A percentile compares a stretch with the other conserved stretches of the same genome.
phyloP scores from a whole-genome alignment of 2,113 vertebrate species.

The Crypturellus undulatus region DNA sequence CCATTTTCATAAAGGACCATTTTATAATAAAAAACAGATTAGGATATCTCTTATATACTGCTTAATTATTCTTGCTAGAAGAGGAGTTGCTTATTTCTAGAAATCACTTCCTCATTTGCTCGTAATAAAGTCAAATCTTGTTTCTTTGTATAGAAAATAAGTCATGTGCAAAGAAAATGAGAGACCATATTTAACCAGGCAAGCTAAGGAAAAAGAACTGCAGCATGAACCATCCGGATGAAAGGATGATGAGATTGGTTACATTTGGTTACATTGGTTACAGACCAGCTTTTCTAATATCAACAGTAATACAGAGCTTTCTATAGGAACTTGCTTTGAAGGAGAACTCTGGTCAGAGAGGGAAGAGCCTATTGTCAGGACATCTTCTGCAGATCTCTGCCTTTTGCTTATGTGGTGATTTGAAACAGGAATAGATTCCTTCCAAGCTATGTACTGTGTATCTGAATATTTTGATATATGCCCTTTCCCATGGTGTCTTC shows the following conservation, averaged over 20 bases:
- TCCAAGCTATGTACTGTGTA: not conserved
- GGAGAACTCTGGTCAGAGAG: not conserved
- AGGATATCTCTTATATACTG: not conserved
- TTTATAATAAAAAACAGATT: not conserved
- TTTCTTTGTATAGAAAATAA: not conserved
- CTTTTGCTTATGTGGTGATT: not conserved
- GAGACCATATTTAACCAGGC: not conserved
- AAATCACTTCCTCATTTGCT: not conserved
- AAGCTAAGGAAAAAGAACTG: not conserved
- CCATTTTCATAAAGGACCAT: not conserved
- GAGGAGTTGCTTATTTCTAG: not conserved
- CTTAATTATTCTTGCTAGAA: not conserved
- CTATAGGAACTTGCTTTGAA: not conserved
- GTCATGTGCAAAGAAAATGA: fast-evolving
- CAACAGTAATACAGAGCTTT: not conserved
- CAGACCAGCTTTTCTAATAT: not conserved
- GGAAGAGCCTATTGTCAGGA: not conserved
- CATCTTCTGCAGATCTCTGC: not conserved
- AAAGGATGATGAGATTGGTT: not conserved
- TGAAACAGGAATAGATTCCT: not conserved
- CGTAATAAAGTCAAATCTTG: not conserved
- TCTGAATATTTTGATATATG: not conserved
- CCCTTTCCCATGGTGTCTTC: not conserved
- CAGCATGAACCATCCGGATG: not conserved
- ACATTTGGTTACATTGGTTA: too few relatives aligned